Conservation (phyloP, 1,140 invertebrate species). For the Hestina assimilis region DNA sequence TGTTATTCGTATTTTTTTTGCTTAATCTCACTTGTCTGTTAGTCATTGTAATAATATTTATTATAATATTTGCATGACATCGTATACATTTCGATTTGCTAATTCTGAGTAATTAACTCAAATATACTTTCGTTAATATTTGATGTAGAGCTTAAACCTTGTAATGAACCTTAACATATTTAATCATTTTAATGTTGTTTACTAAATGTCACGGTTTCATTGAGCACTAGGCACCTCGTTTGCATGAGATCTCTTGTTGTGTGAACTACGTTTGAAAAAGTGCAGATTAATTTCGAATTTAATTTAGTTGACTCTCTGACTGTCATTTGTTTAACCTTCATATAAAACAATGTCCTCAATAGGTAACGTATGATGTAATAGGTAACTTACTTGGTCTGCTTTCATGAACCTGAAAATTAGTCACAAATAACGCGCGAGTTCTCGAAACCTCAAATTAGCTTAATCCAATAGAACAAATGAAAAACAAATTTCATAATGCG, state of each 20-base stretch:
- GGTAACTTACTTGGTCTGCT: slow-evolving; percentile 32
- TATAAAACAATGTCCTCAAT: neutral
- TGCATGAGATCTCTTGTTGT: neutral
- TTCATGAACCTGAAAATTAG: slow-evolving; percentile 44
- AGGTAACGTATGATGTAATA: slow-evolving; percentile 31
- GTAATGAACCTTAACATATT: slow-evolving; percentile 14
- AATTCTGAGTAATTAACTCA: neutral
- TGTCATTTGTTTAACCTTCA: neutral
- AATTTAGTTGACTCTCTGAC: neutral
- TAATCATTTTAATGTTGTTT: slow-evolving; percentile 1
- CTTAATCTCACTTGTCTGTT: slow-evolving; percentile 20
- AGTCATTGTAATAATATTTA: neutral
- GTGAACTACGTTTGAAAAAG: neutral
- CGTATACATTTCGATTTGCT: too few relatives aligned
- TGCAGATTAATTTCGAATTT: neutral
- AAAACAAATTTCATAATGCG: neutral
- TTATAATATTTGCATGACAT: too few relatives aligned
- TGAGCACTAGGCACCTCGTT: neutral
- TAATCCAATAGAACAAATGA: neutral
- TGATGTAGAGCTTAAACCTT: slow-evolving; percentile 3
- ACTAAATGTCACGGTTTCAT: slow-evolving; percentile 6
- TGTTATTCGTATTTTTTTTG: slow-evolving; percentile 41
- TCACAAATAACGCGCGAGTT: neutral
- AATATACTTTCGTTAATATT: neutral
- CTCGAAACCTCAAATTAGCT: neutral